Conservation (phyloP, 2,797 vertebrate species). For the Microtus californicus region DNA sequence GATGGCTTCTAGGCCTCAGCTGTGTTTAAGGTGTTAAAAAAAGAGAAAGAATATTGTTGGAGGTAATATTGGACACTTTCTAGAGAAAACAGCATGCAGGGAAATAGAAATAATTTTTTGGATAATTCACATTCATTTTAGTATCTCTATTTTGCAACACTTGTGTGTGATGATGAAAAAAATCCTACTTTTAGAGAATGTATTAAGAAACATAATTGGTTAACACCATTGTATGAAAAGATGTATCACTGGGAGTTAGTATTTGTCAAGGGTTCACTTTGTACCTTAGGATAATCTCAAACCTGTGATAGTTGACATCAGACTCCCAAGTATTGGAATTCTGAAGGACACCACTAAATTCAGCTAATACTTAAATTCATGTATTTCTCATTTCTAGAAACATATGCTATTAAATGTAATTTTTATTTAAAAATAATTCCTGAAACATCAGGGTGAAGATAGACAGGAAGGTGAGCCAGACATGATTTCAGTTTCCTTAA, state of each 20-base stretch:
- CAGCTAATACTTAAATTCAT: neutral
- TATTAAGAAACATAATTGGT: neutral
- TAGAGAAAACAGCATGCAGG: neutral
- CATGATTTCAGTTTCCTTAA: neutral
- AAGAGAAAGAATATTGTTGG: neutral
- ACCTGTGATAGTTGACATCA: neutral
- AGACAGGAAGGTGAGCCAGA: neutral
- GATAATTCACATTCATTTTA: slow-evolving; percentile 16
- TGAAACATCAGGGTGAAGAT: neutral
- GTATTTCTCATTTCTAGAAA: neutral
- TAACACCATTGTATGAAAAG: neutral
- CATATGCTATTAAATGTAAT: neutral
- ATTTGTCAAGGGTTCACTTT: neutral
- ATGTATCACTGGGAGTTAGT: neutral
- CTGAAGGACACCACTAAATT: neutral
- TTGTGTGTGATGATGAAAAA: neutral
- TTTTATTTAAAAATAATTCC: neutral
- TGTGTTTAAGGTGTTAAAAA: neutral
- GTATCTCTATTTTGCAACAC: slow-evolving; percentile 22
- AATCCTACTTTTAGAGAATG: neutral
- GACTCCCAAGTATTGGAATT: neutral
- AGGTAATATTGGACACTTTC: neutral
- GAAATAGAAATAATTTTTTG: neutral
- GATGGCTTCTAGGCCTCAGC: neutral
- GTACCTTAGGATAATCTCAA: neutral